Evolutionary conservation across 2,888 invertebrate genomes (phyloP).

Genomic region (Campopleginae sp.): DNA sequence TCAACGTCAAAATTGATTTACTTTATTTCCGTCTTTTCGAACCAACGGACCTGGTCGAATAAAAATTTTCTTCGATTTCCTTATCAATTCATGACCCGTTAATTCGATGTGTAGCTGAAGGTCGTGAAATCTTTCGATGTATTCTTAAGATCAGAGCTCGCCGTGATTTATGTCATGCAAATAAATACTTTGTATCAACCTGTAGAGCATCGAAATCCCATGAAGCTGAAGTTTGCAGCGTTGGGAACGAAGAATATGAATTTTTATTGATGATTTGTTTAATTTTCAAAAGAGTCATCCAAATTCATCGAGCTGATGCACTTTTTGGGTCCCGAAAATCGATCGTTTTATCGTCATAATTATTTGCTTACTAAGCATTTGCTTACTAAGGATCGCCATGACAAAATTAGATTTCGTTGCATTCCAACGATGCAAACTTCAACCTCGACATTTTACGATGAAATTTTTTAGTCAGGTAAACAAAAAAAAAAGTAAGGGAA

Average conservation of each 20-base stretch:
- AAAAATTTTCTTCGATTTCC: not conserved
- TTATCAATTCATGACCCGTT: not conserved
- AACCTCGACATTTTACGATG: no score
- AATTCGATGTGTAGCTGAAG: not conserved
- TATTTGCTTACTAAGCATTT: no score
- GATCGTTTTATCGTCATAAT: no score
- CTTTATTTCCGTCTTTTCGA: not conserved
- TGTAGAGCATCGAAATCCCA: not conserved
- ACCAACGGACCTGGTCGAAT: not conserved
- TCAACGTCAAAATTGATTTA: not conserved
- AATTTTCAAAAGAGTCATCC: no score
- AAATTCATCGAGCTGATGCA: no score
- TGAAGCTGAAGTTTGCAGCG: no score
- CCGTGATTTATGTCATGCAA: not conserved
- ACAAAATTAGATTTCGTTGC: no score
- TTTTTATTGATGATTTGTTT: no score
- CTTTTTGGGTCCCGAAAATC: no score
- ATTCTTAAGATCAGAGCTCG: not conserved
- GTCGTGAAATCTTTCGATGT: not conserved
- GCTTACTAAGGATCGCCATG: no score
- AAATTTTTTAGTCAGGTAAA: not conserved
- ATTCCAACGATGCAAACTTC: no score
- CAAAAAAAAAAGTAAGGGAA: not conserved
- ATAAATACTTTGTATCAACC: not conserved
- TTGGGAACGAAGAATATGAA: no score